Base-by-base conservation (phyloP, 1,140 invertebrate species). In the Dinothrombium tinctorium region DNA sequence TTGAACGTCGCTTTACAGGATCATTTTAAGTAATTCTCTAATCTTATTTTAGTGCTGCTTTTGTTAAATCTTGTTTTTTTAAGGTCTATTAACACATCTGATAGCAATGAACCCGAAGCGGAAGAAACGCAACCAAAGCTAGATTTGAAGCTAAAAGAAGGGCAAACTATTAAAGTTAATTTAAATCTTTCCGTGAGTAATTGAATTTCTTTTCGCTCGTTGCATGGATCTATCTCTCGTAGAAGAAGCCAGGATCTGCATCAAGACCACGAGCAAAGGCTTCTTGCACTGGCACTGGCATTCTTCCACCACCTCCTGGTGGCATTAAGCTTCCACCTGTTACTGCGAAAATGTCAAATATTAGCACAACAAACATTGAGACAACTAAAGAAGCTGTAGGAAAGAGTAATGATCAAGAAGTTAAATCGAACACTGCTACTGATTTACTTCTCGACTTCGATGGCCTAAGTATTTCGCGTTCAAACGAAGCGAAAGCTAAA, bases 101-200 rank as follows among this genome's bases (percentile, higher is more conserved):
- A 17, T 22, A 15, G n/a, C n/a, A n/a, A n/a, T n/a, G n/a, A n/a
- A n/a, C n/a, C n/a, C n/a, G n/a, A n/a, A n/a, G 66, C 69, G 31
- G 65, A 65, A 45, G 69, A 72, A 9, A 73, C 73, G 49, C 11
- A n/a, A 22, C 81, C 80, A 44, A 73, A 81, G 51, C 60, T 95
- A 14, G 86, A 95, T 67, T 66, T 95, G n/a, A 75, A 84, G 42
- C 94, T 96, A 54, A 96, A 95, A 58, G 90, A 94, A 57, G 90
- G 90, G 21, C 80, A 96, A 65, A 96, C 89, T 12, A 95, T 96
- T 47, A 94, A 87, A 65, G 89, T 96, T 32, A 95, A 95, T 56
- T 87, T 89, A 78, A 84, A 84, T 63, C 89, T 95, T 50, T 83
- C 79, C 47, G 84, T 90, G 65, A 68, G 70, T 59, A n/a, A 26